Evolutionary conservation across 2,113 vertebrate species (phyloP).

Genomic region (Psettodes erumei): DNA sequence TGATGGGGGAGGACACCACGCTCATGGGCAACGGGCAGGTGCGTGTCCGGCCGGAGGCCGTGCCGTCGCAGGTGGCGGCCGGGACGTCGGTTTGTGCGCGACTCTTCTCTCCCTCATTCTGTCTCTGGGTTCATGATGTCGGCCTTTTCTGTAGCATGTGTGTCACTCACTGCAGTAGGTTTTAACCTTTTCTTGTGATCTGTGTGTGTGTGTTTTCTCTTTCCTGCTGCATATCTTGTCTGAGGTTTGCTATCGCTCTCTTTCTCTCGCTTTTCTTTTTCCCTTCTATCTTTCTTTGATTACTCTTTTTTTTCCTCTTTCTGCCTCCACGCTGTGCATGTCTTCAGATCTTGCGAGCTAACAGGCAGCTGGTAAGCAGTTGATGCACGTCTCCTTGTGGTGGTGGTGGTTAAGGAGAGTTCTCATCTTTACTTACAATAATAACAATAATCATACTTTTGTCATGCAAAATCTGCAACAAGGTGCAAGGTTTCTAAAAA

Average conservation of each 20-base stretch:
- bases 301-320: slow-evolving; percentile 74
- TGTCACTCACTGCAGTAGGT: background rate
- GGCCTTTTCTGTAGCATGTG: slow-evolving; percentile 13
- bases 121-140: slow-evolving; percentile 41
- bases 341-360: slow-evolving; percentile 93
- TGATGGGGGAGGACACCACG: slow-evolving; percentile 94
- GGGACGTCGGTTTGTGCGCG: too few relatives aligned
- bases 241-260: slow-evolving; percentile 47
- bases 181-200: background rate
- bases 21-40: slow-evolving; percentile 98
- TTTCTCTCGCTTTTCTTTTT: slow-evolving; percentile 61
- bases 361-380: slow-evolving; percentile 94
- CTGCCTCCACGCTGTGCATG: slow-evolving; percentile 88
- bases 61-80: too few relatives aligned
- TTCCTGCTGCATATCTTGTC: slow-evolving; percentile 39
- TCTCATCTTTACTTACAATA: too few relatives aligned
- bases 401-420: slow-evolving; percentile 54
- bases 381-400: slow-evolving; percentile 66
- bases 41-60: too few relatives aligned
- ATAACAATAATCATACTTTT: background rate
- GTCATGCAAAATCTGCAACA: background rate
- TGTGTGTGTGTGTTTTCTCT: slow-evolving; percentile 9
- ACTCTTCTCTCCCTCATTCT: slow-evolving; percentile 32
- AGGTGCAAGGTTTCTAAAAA: background rate
- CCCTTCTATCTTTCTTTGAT: slow-evolving; percentile 76